These are phyloP conservation scores for Proterorhinus semilunaris DNA, from an alignment of 2,113 vertebrate genomes.

Conservation along the genomic window DNA sequence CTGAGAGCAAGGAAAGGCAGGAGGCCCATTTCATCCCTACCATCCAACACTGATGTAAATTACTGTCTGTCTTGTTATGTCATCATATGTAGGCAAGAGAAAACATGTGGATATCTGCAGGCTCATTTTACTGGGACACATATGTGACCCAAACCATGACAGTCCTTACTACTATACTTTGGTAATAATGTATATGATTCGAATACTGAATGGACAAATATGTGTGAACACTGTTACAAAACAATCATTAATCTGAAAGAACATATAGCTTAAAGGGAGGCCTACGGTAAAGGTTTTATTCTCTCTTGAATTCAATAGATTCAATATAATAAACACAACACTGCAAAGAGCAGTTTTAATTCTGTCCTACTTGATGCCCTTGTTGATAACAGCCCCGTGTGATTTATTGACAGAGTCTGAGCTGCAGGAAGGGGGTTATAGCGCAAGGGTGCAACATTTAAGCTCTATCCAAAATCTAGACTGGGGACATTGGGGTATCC, in stretches of 20 bases:
- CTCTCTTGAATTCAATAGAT: constrained; percentile 15
- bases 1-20: constrained; percentile 28
- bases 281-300: neutral
- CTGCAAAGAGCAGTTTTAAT: constrained; percentile 6
- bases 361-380: constrained; percentile 31
- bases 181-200: too few species aligned
- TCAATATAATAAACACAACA: neutral
- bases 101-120: neutral
- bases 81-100: neutral
- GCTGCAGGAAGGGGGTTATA: constrained; percentile 21
- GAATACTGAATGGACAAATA: too few species aligned
- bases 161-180: too few species aligned
- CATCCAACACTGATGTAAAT: constrained; percentile 46
- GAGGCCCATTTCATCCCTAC: constrained; percentile 31
- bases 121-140: too few species aligned
- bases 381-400: constrained; percentile 32
- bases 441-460: neutral
- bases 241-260: neutral
- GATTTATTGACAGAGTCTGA: constrained; percentile 27
- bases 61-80: constrained; percentile 29
- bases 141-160: too few species aligned
- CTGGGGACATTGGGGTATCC: too few species aligned
- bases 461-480: neutral
- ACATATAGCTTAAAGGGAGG: neutral
- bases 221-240: too few species aligned